Base-by-base conservation (phyloP, 1,140 invertebrate genomes). In the Aradophagus sp. region DNA sequence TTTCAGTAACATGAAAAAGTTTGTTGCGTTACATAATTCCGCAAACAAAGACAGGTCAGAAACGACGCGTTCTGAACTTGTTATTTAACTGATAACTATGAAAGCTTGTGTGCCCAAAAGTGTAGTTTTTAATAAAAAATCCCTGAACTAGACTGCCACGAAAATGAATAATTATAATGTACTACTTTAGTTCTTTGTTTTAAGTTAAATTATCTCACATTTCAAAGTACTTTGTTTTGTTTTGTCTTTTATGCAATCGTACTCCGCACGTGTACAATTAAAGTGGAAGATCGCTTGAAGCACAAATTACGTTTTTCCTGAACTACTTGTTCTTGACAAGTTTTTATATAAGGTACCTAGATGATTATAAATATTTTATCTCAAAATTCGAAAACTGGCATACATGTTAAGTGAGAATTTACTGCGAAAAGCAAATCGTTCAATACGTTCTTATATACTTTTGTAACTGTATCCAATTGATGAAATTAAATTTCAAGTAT, bases 221-320 rank as follows among this genome's bases (percentile, higher is more conserved):
- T 4, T 58, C 47, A 1, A 16, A 34, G n/a, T n/a, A n/a, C n/a
- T 23, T 38, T 45, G n/a, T 17, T 7, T 38, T 58, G 41, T 47
- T 45, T 38, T 26, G 26, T 19, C 26, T n/a, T 10, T 13, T 44
- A 27, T 41, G 41, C 53, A 45, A 58, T 58, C 38, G 38, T 23
- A 32, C 19, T 45, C 13, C 14, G 14, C n/a, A 35, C 14, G 29
- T 19, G n/a, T 44, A 19, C 45, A 36, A 58, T 58, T 58, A 44
- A 59, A 47, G 42, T 47, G 17, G 32, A 38, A 38, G 42, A 59
- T 39, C 14, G 36, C 47, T 47, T 59, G 34, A 31, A 59, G 26
- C 55, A 47, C 39, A 45, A 59, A n/a, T n/a, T n/a, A 47, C 26
- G 35, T 38, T 11, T 26, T 47, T 47, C 35, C 35, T 35, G 13